Evolutionary conservation across 2,113 vertebrate species (phyloP), one percentile per base, ranked within the genome.

Genomic region (Antidorcas marsupialis): DNA sequence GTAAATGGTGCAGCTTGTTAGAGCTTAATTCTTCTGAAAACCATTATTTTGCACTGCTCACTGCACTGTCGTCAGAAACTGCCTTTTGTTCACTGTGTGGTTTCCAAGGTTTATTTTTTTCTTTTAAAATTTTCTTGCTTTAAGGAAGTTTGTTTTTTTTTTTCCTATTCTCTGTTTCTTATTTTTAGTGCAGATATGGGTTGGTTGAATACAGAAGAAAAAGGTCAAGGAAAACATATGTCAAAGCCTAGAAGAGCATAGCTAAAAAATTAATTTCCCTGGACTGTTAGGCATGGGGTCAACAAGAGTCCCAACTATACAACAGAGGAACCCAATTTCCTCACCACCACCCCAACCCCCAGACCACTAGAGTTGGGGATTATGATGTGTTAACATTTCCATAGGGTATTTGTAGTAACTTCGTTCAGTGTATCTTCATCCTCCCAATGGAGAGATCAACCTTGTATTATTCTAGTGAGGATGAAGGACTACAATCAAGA

Each of bases 401-500:
- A 93, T 67, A 39, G 57, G 25, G 30, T 57, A 45, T 74, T 81
- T 71, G 74, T 78, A 59, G 79, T 55, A 85, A 93, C 27, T 92
- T 95, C 52, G 33, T 85, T n/a, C 60, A 85, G 78, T 94, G 67
- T 87, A 83, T 67, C 53, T 74, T 84, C 64, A 95, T 84, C 43
- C 59, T 92, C 57, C 47, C 39, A 57, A 36, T 79, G 50, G n/a
- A 95, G 28, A 78, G 43, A 91, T 52, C 78, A 91, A 93, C 93
- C 27, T 82, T 89, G 8, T 50, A 52, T 91, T 92, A 92, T 94
- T 84, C 52, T 93, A n/a, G 10, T 83, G 33, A 47, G 57, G 94
- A 96, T 91, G 59, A 91, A 97, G 67, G 93, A 52, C 71, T 94
- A 67, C 5, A 79, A 45, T 93, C 45, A 91, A 94, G 39, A 93